Percentiles rank a stretch among this genome's conserved stretches.
Evolutionary conservation across 1,140 invertebrate species (phyloP).

Genomic region (Berghia stephanieae): DNA sequence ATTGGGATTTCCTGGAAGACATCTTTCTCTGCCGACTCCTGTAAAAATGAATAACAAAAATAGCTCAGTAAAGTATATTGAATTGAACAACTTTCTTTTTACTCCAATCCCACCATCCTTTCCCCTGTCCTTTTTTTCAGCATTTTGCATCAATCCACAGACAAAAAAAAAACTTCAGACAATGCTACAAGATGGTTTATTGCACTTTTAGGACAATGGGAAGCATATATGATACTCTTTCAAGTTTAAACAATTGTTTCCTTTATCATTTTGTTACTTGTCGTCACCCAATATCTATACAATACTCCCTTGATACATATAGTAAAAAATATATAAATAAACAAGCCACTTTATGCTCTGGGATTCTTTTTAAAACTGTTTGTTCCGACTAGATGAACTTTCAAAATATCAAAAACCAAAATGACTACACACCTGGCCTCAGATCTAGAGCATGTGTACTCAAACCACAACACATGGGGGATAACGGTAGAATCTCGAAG

Average conservation of each 20-base stretch:
- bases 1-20: slow-evolving; percentile 88
- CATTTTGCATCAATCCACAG: no score
- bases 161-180: not conserved
- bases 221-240: not conserved
- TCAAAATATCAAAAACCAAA: not conserved
- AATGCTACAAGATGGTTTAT: not conserved
- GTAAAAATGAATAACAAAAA: slow-evolving; percentile 37
- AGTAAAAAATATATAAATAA: not conserved
- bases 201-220: not conserved
- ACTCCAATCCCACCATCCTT: no score
- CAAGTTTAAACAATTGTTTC: not conserved
- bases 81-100: not conserved
- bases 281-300: not conserved
- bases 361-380: not conserved
- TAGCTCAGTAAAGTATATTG: not conserved
- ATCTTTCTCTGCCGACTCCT: slow-evolving; percentile 82
- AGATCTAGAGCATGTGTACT: slow-evolving; percentile 87
- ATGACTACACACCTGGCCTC: slow-evolving; percentile 72
- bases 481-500: slow-evolving; percentile 90
- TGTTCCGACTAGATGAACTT: not conserved
- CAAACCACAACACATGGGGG: slow-evolving; percentile 93
- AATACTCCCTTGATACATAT: not conserved
- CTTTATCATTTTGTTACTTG: not conserved
- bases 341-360: not conserved
- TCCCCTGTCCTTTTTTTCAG: no score